A percentile compares a stretch with the other conserved stretches of the same genome.
Evolutionary conservation across 1,140 invertebrate genomes (phyloP).

Genomic region (Calycopis cecrops): DNA sequence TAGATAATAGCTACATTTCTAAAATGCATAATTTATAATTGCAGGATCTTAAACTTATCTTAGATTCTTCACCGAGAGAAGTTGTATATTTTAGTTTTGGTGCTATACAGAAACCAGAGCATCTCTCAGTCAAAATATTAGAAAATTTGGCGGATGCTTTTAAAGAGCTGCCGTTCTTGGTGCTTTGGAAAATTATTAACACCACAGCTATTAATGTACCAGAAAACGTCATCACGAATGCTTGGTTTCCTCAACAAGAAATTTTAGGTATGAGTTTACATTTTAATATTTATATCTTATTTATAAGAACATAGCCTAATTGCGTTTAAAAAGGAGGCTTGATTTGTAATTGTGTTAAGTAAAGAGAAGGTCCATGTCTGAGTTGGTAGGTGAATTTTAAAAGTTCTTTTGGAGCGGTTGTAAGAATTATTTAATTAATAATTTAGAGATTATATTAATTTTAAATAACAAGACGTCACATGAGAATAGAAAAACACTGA

Average conservation of each 20-base stretch:
- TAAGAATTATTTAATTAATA: no score
- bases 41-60: constrained; percentile 63
- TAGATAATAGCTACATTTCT: no score
- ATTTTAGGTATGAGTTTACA: constrained; percentile 67
- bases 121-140: constrained; percentile 51
- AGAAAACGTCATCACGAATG: constrained; percentile 66
- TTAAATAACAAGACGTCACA: no score
- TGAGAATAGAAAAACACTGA: no score
- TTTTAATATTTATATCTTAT: constrained; percentile 6
- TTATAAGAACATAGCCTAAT: background rate
- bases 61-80: constrained; percentile 69
- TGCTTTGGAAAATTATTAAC: constrained; percentile 78
- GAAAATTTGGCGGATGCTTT: constrained; percentile 66
- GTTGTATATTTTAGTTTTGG: constrained; percentile 75
- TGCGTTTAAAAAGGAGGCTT: no score
- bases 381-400: no score
- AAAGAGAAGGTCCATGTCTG: no score
- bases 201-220: constrained; percentile 62
- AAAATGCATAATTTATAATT: constrained; percentile 21
- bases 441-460: no score
- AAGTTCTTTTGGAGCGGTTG: no score
- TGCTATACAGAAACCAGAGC: constrained; percentile 62
- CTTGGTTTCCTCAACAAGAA: constrained; percentile 79
- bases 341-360: no score
- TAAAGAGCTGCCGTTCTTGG: constrained; percentile 68